These are phyloP conservation scores for Himalopsyche tibetana DNA, from an alignment of 2,888 invertebrate genomes.

Conservation along the genomic window DNA sequence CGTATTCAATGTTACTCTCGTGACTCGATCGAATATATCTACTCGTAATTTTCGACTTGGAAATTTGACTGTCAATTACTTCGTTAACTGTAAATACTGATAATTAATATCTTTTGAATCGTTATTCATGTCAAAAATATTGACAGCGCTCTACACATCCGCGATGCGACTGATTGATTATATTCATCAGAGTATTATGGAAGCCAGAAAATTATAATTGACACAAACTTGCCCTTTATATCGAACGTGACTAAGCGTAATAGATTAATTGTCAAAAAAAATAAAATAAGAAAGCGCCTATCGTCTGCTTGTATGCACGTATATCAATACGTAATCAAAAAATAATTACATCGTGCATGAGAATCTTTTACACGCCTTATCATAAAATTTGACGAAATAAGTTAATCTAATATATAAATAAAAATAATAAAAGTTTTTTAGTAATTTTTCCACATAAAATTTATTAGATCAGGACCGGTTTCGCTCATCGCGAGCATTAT, in stretches of 20 bases:
- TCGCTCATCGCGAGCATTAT: no score
- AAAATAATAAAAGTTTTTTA: no score
- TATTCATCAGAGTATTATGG: slow-evolving; percentile 16
- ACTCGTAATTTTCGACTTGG: background rate
- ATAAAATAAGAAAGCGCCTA: background rate
- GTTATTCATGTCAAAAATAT: slow-evolving; percentile 12
- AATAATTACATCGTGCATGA: background rate
- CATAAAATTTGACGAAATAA: no score
- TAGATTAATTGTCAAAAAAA: background rate
- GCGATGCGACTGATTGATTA: slow-evolving; percentile 8
- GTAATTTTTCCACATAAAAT: no score
- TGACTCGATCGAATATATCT: background rate
- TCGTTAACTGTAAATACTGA: background rate
- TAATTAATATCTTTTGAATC: slow-evolving; percentile 19
- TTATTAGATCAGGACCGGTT: no score
- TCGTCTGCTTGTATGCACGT: background rate
- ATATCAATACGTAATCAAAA: background rate
- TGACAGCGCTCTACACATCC: slow-evolving; percentile 5
- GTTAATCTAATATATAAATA: no score
- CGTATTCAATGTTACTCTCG: no score
- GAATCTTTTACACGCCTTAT: background rate
- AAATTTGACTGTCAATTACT: background rate
- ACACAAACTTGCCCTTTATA: slow-evolving; percentile 20
- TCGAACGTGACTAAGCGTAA: background rate
- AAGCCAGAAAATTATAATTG: slow-evolving; percentile 20